Percentiles rank a stretch among this genome's conserved stretches.
Conservation (phyloP, 2,113 vertebrate species). For the Tretioscincus oriximinensis region DNA sequence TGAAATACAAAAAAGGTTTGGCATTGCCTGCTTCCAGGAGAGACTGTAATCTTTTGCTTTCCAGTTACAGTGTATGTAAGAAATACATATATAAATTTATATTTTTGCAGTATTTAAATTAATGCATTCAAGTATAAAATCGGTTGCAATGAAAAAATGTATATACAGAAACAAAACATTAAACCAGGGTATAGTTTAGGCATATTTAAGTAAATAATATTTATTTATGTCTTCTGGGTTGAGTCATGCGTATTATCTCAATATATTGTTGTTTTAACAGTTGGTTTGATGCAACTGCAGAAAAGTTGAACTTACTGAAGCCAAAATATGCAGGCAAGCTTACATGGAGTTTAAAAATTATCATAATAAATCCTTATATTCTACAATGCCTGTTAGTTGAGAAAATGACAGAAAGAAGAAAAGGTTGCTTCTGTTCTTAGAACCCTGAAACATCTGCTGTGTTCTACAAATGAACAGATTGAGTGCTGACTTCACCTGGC, state of each 20-base stretch:
- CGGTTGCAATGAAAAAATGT: no score
- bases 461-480: constrained; percentile 14
- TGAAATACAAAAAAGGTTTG: no score
- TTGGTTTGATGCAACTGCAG: not conserved
- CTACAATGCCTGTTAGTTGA: not conserved
- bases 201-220: not conserved
- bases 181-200: not conserved
- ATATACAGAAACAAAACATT: not conserved
- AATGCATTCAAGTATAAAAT: no score
- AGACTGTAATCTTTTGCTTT: no score
- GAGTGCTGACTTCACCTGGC: constrained; percentile 13
- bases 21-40: no score
- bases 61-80: no score
- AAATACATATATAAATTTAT: no score
- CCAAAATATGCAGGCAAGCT: not conserved
- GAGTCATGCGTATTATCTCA: not conserved
- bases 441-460: constrained; percentile 28
- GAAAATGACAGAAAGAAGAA: not conserved
- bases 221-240: not conserved
- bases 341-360: no score
- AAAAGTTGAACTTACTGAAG: not conserved
- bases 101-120: no score
- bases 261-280: not conserved
- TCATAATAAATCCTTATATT: not conserved
- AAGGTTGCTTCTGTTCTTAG: not conserved